Conservation (phyloP, 2,888 invertebrate species). For the Cryptocephalus primarius region DNA sequence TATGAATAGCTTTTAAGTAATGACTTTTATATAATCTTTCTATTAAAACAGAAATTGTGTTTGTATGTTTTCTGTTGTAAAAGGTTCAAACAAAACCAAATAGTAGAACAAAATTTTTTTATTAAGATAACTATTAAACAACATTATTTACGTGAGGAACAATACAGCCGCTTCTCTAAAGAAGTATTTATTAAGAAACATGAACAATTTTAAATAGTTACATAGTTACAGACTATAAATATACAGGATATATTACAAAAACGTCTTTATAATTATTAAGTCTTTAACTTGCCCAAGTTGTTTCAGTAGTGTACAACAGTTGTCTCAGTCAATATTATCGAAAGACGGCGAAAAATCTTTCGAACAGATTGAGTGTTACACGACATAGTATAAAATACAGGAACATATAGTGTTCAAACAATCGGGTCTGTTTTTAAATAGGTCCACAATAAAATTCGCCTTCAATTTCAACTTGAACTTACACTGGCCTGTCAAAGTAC, state of each 20-base stretch:
- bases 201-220: conserved; percentile 36
- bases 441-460: conserved; percentile 8
- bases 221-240: conserved; percentile 36
- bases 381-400: conserved; percentile 38
- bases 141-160: conserved; percentile 37
- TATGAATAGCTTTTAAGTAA: no score
- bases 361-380: conserved; percentile 15
- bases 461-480: conserved; percentile 10
- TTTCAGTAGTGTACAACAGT: conserved; percentile 32
- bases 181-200: conserved; percentile 35
- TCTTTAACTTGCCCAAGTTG: conserved; percentile 34
- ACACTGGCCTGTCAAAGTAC: conserved; percentile 7
- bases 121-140: conserved; percentile 36
- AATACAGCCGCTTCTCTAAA: conserved; percentile 35
- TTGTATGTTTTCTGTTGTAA: no score
- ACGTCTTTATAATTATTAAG: conserved; percentile 35
- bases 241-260: conserved; percentile 38
- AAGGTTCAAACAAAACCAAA: conserved; percentile 8
- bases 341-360: conserved; percentile 15
- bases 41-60: no score
- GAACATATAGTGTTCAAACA: conserved; percentile 33
- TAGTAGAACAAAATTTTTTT: conserved; percentile 35
- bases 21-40: no score
- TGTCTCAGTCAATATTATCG: conserved; percentile 18
- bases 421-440: conserved; percentile 21